A percentile compares a stretch with the other conserved stretches of the same genome.
Evolutionary conservation across 1,140 invertebrate genomes (phyloP).

Genomic region (Ips typographus): DNA sequence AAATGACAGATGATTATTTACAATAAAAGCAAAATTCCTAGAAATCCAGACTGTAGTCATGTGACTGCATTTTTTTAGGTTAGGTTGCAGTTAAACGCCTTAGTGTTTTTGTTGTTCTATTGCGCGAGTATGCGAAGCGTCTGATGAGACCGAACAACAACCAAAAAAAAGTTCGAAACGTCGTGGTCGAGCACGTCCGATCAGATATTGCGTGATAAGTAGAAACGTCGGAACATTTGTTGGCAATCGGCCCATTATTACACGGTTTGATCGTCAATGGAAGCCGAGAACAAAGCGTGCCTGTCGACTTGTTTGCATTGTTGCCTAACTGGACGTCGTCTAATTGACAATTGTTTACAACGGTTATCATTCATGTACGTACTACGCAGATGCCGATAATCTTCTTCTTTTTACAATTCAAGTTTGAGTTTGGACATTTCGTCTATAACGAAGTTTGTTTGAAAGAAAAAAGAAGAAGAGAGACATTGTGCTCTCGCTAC

Average conservation of each 20-base stretch:
- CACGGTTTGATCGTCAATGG: conserved; percentile 43
- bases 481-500: conserved; percentile 41
- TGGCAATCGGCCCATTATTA: conserved; percentile 42
- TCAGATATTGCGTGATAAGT: conserved; percentile 49
- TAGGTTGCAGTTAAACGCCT: too few species aligned
- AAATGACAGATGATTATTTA: too few species aligned
- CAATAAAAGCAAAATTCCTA: too few species aligned
- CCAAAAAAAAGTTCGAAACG: too few species aligned
- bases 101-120: too few species aligned
- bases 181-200: conserved; percentile 16
- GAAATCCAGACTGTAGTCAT: too few species aligned
- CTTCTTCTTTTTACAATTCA: neutral
- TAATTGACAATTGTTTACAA: conserved; percentile 54
- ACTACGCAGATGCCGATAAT: conserved; percentile 46
- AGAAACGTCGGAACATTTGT: conserved; percentile 46
- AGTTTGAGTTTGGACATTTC: too few species aligned
- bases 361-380: conserved; percentile 52
- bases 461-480: too few species aligned
- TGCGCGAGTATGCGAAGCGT: too few species aligned
- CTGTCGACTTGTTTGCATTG: conserved; percentile 48
- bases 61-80: too few species aligned
- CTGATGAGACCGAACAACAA: too few species aligned
- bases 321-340: conserved; percentile 50
- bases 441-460: too few species aligned
- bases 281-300: conserved; percentile 46